Percentiles rank a stretch among this genome's conserved stretches.
Conservation (phyloP, 1,140 invertebrate genomes). For the Brachionus plicatilis region DNA sequence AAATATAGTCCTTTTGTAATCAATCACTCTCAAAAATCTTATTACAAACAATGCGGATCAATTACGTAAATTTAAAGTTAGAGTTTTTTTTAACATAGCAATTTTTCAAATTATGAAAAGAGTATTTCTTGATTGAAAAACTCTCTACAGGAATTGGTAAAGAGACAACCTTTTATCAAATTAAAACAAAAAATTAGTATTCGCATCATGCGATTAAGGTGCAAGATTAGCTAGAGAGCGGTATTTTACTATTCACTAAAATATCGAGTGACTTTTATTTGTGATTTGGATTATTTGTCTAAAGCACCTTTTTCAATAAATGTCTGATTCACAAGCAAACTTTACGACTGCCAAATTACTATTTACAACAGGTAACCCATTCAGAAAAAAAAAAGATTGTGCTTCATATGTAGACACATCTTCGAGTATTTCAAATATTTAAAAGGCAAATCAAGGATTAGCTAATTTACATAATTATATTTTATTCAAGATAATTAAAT, state of each 20-base stretch:
- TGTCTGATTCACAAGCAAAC: background rate
- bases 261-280: constrained; percentile 3
- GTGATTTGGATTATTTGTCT: background rate
- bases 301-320: background rate
- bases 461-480: constrained; percentile 12
- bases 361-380: constrained; percentile 29
- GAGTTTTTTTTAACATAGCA: no score
- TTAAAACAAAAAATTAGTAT: background rate
- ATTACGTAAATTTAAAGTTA: background rate
- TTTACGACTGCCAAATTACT: background rate
- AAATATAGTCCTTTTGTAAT: background rate
- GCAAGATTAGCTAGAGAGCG: background rate
- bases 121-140: no score
- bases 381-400: background rate
- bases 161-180: background rate
- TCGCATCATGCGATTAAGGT: background rate
- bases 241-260: background rate
- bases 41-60: background rate
- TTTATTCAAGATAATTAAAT: background rate
- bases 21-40: background rate
- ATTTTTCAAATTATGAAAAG: no score
- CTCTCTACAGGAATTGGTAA: background rate
- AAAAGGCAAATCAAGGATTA: constrained; percentile 11
- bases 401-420: background rate
- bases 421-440: background rate